A percentile compares a stretch with the other conserved stretches of the same genome.
phyloP scores from a whole-genome alignment of 2,888 invertebrate genomes.

The Melieria omissa region DNA sequence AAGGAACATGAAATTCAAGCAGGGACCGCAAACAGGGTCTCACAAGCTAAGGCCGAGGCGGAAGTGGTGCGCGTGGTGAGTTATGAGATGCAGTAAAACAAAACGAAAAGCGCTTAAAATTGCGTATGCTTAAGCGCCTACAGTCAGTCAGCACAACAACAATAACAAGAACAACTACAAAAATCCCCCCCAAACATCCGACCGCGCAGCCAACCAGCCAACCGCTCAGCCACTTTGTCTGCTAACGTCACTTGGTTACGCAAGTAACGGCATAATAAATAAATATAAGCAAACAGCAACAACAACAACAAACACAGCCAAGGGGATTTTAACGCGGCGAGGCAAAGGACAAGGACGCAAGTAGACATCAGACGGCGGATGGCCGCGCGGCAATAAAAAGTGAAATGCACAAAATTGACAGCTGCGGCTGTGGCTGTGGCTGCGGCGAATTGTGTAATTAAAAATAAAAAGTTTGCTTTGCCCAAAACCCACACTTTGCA shows the following conservation, averaged over 20 bases:
- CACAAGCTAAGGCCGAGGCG: too few relatives aligned
- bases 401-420: background rate
- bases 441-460: conserved; percentile 4
- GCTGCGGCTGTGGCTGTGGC: background rate
- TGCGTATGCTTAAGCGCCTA: background rate
- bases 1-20: background rate
- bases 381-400: background rate
- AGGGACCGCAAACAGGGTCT: too few relatives aligned
- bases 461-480: conserved; percentile 2
- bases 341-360: too few relatives aligned
- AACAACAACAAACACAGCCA: background rate
- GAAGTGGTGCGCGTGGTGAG: too few relatives aligned
- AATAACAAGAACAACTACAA: background rate
- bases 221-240: too few relatives aligned
- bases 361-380: too few relatives aligned
- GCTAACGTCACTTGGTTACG: background rate
- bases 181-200: background rate
- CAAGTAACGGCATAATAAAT: conserved; percentile 2
- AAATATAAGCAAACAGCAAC: background rate
- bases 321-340: too few relatives aligned
- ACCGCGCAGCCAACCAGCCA: background rate
- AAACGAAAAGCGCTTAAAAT: background rate
- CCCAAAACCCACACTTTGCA: too few relatives aligned
- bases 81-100: conserved; percentile 10
- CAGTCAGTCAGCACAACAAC: background rate